Conservation (phyloP, 1,140 invertebrate genomes). For the Megathymus violae region DNA sequence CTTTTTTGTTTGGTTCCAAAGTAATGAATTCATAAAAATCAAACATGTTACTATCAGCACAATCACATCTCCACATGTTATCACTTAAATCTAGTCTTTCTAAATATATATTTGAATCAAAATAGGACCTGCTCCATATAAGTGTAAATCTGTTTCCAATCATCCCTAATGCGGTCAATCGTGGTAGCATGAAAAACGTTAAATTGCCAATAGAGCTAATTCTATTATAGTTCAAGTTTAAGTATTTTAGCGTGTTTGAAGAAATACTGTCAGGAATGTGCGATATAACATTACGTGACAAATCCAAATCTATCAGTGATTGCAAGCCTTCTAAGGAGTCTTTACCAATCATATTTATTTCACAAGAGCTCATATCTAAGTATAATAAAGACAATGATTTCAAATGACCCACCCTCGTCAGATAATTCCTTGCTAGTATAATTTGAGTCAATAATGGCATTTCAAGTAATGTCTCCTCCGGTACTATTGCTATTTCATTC, state of each 20-base stretch:
- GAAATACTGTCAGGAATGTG: conserved; percentile 84
- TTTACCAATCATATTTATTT: conserved; percentile 83
- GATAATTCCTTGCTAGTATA: conserved; percentile 87
- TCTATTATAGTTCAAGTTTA: conserved; percentile 85
- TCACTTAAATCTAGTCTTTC: conserved; percentile 84
- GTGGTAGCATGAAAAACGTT: conserved; percentile 84
- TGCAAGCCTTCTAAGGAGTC: conserved; percentile 83
- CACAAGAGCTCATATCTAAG: conserved; percentile 85
- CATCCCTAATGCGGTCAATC: conserved; percentile 84
- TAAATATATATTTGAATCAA: conserved; percentile 85
- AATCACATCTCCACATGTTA: conserved; percentile 90
- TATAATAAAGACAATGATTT: conserved; percentile 82
- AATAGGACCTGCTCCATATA: conserved; percentile 84
- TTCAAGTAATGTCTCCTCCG: conserved; percentile 81
- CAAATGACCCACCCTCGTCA: conserved; percentile 84
- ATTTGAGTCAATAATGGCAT: conserved; percentile 84
- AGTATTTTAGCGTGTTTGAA: conserved; percentile 82
- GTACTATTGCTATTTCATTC: conserved; percentile 85
- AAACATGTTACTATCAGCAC: conserved; percentile 82
- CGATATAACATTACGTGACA: conserved; percentile 85
- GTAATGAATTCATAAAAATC: conserved; percentile 85
- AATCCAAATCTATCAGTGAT: conserved; percentile 82
- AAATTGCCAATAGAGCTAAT: conserved; percentile 81
- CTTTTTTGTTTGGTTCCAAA: conserved; percentile 84
- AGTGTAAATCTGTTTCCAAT: conserved; percentile 87